Evolutionary conservation across 2,888 invertebrate genomes (phyloP), one percentile per base, ranked within the genome.

Genomic region (Pantelozetes paolii): DNA sequence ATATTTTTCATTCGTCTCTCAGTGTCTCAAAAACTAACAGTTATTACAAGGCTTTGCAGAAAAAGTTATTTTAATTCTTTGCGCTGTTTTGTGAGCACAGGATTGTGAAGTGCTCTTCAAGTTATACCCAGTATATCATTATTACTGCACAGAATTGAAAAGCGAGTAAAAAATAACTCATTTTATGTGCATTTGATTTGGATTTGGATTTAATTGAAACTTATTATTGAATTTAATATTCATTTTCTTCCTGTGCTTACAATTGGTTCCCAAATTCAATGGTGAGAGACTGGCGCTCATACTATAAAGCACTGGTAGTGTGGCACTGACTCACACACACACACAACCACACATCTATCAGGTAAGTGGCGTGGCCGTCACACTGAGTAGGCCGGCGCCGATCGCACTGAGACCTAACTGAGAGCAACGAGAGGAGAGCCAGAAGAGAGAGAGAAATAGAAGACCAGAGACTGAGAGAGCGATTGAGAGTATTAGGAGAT

Each of bases 371-470:
- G 20, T 48, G 26, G 54, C 62, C 28, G 36, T 62, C 62, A 62
- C 20, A 62, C n/a, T 32, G 62, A 62, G 62, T 62, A 36, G 62
- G 62, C 62, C 62, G 62, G 62, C 62, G 62, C 62, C 62, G 62
- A 32, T 18, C 28, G 9, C n/a, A 62, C 32, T n/a, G 28, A 62
- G 62, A 62, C 62, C 62, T 62, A 30, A 62, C 28, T n/a, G n/a
- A 62, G 36, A 62, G 62, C n/a, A 28, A 62, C 30, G 18, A n/a
- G 18, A 26, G 5, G 28, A 57, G 57, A 57, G 26, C n/a, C 9
- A 28, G 62, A 62, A 18, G n/a, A n/a, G n/a, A n/a, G n/a, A n/a
- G n/a, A n/a, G n/a, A n/a, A n/a, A n/a, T n/a, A n/a, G n/a, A n/a
- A n/a, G n/a, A n/a, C n/a, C n/a, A n/a, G n/a, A n/a, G n/a, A n/a